Percentiles rank a stretch among this genome's conserved stretches.
Evolutionary conservation across 2,888 invertebrate species (phyloP).

Genomic region (Troilus luridus): DNA sequence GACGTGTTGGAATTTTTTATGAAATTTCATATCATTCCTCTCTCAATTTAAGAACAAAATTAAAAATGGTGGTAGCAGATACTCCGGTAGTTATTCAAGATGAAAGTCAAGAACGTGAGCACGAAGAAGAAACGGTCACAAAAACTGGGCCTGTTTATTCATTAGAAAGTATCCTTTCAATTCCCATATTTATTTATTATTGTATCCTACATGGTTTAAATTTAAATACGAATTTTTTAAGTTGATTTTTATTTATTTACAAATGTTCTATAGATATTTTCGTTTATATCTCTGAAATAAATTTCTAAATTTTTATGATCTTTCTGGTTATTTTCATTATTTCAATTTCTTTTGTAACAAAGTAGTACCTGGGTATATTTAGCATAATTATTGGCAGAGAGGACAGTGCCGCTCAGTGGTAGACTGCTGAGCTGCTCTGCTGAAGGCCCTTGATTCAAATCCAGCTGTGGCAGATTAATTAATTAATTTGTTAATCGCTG

Average conservation of each 20-base stretch:
- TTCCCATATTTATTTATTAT: background rate
- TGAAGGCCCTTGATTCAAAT: too few relatives aligned
- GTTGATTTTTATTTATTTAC: background rate
- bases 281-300: background rate
- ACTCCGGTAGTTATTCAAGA: constrained; percentile 55
- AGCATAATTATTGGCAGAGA: too few relatives aligned
- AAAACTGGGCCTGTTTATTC: constrained; percentile 62
- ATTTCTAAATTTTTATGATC: too few relatives aligned
- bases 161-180: constrained; percentile 64
- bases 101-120: constrained; percentile 51
- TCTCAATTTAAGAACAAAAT: background rate
- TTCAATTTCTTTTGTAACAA: too few relatives aligned
- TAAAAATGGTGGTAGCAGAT: constrained; percentile 61
- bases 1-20: background rate
- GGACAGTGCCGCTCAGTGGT: too few relatives aligned
- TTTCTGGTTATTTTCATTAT: too few relatives aligned
- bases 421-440: too few relatives aligned
- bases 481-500: too few relatives aligned
- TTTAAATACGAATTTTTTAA: background rate
- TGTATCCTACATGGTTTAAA: background rate
- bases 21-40: background rate
- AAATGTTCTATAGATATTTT: background rate
- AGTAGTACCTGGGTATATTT: too few relatives aligned
- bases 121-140: constrained; percentile 48
- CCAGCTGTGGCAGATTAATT: too few relatives aligned